Percentiles rank a stretch among this genome's conserved stretches.
Evolutionary conservation across 2,888 invertebrate species (phyloP).

Genomic region (Dichetophora obliterata): DNA sequence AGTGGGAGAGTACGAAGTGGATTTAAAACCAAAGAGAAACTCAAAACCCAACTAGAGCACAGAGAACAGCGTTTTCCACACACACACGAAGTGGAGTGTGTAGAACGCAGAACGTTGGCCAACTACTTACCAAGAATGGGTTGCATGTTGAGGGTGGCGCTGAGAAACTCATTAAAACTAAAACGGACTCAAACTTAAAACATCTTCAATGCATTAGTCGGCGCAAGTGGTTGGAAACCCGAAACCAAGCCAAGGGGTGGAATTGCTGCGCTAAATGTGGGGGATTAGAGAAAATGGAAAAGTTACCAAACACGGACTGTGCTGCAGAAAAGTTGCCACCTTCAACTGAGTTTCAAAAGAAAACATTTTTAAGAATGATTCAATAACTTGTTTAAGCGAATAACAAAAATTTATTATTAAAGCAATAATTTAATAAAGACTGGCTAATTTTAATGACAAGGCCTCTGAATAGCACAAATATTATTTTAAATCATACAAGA

Average conservation of each 20-base stretch:
- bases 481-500: no score
- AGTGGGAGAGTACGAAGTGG: constrained; percentile 13
- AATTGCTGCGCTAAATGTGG: neutral
- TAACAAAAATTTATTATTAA: no score
- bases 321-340: constrained; percentile 14
- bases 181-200: constrained; percentile 21
- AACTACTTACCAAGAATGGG: neutral
- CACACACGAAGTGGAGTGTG: neutral
- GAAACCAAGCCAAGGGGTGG: constrained; percentile 5
- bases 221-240: neutral
- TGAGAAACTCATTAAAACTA: neutral
- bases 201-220: constrained; percentile 3
- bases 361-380: no score
- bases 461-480: no score
- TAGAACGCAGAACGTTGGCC: neutral
- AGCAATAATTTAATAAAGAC: no score
- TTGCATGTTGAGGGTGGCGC: constrained; percentile 8
- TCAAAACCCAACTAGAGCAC: constrained; percentile 19
- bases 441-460: no score
- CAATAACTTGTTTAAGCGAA: no score
- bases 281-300: constrained; percentile 8
- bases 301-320: neutral
- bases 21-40: constrained; percentile 35
- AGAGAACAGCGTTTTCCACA: constrained; percentile 1
- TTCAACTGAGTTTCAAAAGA: neutral